Evolutionary conservation across 2,888 invertebrate genomes (phyloP).

Genomic region (Portevinia maculata): DNA sequence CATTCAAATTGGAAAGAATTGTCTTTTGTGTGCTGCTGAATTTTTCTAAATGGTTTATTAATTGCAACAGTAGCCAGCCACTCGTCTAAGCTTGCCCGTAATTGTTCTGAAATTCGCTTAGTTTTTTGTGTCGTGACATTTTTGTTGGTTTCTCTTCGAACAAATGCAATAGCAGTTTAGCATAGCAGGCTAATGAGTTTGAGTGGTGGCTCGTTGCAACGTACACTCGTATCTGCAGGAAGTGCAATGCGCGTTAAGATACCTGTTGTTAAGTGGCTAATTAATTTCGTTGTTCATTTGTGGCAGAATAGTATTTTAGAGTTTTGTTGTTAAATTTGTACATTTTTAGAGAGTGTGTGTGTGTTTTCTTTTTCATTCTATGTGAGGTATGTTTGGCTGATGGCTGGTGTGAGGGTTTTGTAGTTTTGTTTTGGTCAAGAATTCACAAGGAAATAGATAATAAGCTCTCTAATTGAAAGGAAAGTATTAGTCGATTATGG

Average conservation of each 20-base stretch:
- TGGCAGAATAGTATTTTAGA: constrained; percentile 31
- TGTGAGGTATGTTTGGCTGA: neutral
- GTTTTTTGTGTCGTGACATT: constrained; percentile 64
- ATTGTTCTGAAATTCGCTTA: constrained; percentile 64
- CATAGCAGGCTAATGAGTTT: constrained; percentile 63
- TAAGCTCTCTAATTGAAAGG: neutral
- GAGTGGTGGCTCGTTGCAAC: constrained; percentile 3
- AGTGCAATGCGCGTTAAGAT: constrained; percentile 72
- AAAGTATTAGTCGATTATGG: neutral
- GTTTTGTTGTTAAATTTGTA: constrained; percentile 26
- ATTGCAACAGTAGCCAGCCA: constrained; percentile 31
- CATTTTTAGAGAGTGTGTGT: neutral
- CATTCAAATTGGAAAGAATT: constrained; percentile 64
- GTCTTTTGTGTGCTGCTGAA: constrained; percentile 40
- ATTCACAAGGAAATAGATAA: neutral
- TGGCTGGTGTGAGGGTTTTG: constrained; percentile 4
- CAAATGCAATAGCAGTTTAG: constrained; percentile 39
- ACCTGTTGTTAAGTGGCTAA: constrained; percentile 73
- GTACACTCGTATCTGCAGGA: constrained; percentile 34
- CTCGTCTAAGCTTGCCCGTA: constrained; percentile 5
- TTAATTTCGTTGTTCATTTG: constrained; percentile 66
- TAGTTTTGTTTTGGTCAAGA: constrained; percentile 2
- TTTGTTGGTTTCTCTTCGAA: constrained; percentile 26
- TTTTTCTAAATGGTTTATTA: constrained; percentile 68
- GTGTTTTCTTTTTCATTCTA: neutral